Evolutionary conservation across 2,888 invertebrate genomes (phyloP), one percentile per base, ranked within the genome.

Genomic region (Tridacna gigas): DNA sequence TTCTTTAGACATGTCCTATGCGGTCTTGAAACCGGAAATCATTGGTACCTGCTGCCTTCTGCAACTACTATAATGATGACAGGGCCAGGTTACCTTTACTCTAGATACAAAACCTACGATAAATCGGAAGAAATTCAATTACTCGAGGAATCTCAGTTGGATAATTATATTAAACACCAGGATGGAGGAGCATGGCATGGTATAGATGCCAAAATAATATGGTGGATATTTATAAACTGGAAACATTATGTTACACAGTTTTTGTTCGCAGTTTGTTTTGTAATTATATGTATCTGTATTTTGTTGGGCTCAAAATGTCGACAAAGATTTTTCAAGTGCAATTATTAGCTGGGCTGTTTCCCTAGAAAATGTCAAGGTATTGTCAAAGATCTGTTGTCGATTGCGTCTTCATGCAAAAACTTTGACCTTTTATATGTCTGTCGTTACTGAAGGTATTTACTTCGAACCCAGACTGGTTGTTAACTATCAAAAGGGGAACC

Each of bases 131-230:
- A 75, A 13, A 80, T 86, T 18, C 25, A 76, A 9, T n/a, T 86
- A 12, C 63, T 86, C 26, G n/a, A 67, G 12, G 60, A 66, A n/a
- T 18, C 60, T 7, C 51, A 74, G 0, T 37, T 84, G 18, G 25
- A 26, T 45, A 9, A 60, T 18, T 86, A 51, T 65, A 67, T 86
- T 22, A 76, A 63, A 13, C 86, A 86, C 60, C 79, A 74, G 26
- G 51, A 66, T 26, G 86, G 86, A 12, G 37, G 79, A 3, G 74
- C 86, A 0, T 86, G 86, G 86, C 86, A 86, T 61, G 80, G 81
- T 18, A 48, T 63, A 47, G 86, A 86, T 51, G 77, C 75, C 9
- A 45, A 56, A 22, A 13, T 77, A n/a, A 71, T 83, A 1, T 86
- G 86, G 86, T 82, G 83, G 83, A 65, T 79, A 47, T 78, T 77